Evolutionary conservation across 2,797 vertebrate genomes (phyloP).

Genomic region (Lagodon rhomboides): DNA sequence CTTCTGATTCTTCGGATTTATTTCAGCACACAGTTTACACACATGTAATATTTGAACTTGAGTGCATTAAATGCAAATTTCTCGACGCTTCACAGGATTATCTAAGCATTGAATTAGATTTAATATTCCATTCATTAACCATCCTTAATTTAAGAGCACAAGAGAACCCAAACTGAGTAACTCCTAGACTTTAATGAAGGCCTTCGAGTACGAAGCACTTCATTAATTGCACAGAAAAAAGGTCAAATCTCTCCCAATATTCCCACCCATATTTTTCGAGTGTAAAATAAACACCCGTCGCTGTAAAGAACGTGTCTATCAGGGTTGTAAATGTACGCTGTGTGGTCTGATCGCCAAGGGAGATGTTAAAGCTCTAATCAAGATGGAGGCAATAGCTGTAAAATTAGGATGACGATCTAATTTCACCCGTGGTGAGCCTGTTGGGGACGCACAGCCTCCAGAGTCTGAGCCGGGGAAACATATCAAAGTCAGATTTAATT

Average conservation of each 20-base stretch:
- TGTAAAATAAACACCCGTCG: neutral
- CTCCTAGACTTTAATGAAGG: slow-evolving; percentile 23
- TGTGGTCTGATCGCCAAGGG: slow-evolving; percentile 5
- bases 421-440: slow-evolving; percentile 34
- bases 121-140: slow-evolving; percentile 23
- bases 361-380: slow-evolving; percentile 29
- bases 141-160: slow-evolving; percentile 1
- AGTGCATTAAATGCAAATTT: neutral
- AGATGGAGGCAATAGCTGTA: slow-evolving; percentile 29
- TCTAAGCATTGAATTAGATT: neutral
- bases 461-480: slow-evolving; percentile 24
- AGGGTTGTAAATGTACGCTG: neutral
- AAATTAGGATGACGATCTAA: slow-evolving; percentile 48
- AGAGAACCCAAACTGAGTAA: neutral
- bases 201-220: neutral
- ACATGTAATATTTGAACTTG: neutral
- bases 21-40: too few relatives aligned
- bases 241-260: neutral
- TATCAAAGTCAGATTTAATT: slow-evolving; percentile 50
- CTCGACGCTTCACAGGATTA: neutral
- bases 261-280: neutral
- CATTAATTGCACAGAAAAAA: slow-evolving; percentile 15
- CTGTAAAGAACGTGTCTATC: neutral
- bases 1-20: too few relatives aligned
- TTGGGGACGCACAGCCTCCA: neutral